These are phyloP conservation scores for Allacma fusca DNA, from an alignment of 2,888 invertebrate species.

Conservation along the genomic window DNA sequence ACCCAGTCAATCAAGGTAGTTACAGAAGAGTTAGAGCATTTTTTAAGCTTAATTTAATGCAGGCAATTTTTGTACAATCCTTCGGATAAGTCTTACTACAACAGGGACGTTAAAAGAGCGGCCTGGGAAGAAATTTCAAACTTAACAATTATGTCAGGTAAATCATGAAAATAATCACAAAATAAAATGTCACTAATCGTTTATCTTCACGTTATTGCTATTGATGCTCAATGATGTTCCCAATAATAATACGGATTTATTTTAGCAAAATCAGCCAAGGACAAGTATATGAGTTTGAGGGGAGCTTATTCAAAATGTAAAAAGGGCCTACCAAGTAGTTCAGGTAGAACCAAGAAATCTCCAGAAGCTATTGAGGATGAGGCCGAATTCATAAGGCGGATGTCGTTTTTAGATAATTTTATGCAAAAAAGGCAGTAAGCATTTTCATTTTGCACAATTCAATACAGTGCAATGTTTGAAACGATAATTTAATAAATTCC, in stretches of 20 bases:
- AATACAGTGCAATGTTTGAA: too few species aligned
- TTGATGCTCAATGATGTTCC: too few species aligned
- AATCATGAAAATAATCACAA: background rate
- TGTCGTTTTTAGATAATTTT: background rate
- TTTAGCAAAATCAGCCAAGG: background rate
- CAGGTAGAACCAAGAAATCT: background rate
- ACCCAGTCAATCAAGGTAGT: too few species aligned
- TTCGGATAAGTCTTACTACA: background rate
- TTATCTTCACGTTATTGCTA: too few species aligned
- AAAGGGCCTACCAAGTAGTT: background rate
- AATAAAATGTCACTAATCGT: background rate
- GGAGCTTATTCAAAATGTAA: background rate
- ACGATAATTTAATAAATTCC: background rate
- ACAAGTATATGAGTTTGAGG: background rate
- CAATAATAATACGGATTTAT: background rate
- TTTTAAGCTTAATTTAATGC: conserved; percentile 13
- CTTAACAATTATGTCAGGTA: background rate
- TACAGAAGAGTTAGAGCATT: too few species aligned
- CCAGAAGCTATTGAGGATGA: background rate
- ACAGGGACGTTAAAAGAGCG: background rate
- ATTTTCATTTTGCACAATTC: too few species aligned
- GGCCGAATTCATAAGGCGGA: background rate
- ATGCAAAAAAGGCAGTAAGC: background rate
- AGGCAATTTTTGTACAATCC: background rate
- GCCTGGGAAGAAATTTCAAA: conserved; percentile 5